Evolutionary conservation across 2,888 invertebrate species (phyloP).

Genomic region (Hirudinaria manillensis): DNA sequence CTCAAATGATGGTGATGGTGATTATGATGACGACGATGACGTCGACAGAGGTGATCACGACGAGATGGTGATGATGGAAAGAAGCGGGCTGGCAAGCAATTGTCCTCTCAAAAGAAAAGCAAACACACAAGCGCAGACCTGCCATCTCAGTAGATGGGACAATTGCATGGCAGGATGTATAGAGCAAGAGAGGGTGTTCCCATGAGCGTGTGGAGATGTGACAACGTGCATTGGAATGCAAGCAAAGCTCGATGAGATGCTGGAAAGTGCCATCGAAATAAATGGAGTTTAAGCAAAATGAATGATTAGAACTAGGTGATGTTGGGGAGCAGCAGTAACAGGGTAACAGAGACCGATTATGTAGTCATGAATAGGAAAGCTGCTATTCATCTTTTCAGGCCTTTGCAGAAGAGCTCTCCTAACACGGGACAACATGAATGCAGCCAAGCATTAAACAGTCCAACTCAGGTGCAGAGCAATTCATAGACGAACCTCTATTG

Average conservation of each 20-base stretch:
- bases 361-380: constrained; percentile 14
- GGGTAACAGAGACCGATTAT: neutral
- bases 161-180: constrained; percentile 7
- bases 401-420: neutral
- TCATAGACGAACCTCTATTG: constrained; percentile 1
- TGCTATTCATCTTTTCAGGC: constrained; percentile 16
- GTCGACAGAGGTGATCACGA: no score
- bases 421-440: constrained; percentile 5
- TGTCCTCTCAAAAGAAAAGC: no score
- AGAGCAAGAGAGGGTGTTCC: neutral
- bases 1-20: no score
- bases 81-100: no score
- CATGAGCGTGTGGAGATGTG: neutral
- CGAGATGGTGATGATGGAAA: no score
- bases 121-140: neutral
- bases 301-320: no score
- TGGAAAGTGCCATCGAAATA: no score
- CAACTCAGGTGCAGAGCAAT: constrained; percentile 6
- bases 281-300: no score
- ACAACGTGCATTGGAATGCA: neutral
- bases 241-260: no score
- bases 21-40: no score
- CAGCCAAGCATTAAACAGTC: constrained; percentile 13
- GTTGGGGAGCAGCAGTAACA: neutral
- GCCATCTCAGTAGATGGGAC: neutral